Evolutionary conservation across 2,113 vertebrate species (phyloP).

Genomic region (Emydocephalus ijimae): DNA sequence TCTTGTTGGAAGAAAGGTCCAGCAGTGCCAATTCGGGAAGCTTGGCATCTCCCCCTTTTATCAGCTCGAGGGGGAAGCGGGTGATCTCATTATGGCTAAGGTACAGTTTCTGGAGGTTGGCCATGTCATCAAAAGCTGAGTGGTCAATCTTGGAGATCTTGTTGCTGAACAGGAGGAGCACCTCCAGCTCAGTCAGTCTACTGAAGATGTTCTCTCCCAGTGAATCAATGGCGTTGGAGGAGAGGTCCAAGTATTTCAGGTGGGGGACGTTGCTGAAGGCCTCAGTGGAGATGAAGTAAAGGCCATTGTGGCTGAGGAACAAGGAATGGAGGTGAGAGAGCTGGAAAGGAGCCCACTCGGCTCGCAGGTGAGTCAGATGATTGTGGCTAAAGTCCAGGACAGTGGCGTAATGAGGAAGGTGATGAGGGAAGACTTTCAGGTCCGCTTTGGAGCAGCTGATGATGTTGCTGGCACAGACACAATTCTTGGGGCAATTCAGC

Average conservation of each 20-base stretch:
- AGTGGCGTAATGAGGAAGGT: conserved; percentile 79
- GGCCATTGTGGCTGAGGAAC: conserved; percentile 87
- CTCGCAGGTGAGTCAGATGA: conserved; percentile 74
- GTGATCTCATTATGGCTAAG: conserved; percentile 89
- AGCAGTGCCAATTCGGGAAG: conserved; percentile 82
- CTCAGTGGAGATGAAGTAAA: conserved; percentile 87
- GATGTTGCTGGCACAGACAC: conserved; percentile 94
- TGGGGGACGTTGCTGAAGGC: conserved; percentile 83
- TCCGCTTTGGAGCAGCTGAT: conserved; percentile 92
- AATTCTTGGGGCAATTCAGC: conserved; percentile 80
- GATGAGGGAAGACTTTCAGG: conserved; percentile 71
- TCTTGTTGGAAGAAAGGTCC: conserved; percentile 88
- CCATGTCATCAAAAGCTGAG: conserved; percentile 79
- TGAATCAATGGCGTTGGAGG: conserved; percentile 80
- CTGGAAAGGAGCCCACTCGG: conserved; percentile 80
- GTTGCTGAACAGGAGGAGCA: conserved; percentile 94
- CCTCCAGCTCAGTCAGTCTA: conserved; percentile 80
- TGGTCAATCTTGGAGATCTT: conserved; percentile 84
- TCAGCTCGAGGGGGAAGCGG: conserved; percentile 88
- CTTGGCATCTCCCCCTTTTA: conserved; percentile 76
- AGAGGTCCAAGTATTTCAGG: conserved; percentile 89
- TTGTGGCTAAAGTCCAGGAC: conserved; percentile 94
- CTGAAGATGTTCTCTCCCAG: conserved; percentile 91
- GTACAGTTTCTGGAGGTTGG: conserved; percentile 89
- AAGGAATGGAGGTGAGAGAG: conserved; percentile 84